Conservation (phyloP, 2,888 invertebrate species). For the Cantharis flavilabris region DNA sequence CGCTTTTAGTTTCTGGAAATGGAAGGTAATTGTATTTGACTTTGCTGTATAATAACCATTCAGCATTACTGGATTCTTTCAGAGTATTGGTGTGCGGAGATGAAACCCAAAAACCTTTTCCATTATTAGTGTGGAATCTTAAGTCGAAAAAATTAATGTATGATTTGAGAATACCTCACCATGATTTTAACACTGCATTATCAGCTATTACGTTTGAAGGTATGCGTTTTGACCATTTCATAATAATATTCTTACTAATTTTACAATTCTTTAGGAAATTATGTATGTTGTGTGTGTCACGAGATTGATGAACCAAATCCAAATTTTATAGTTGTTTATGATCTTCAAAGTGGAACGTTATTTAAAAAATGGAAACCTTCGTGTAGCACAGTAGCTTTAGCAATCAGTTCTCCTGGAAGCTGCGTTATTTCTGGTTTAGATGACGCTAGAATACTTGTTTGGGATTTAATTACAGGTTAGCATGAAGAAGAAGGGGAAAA, state of each 20-base stretch:
- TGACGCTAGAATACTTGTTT: constrained; percentile 80
- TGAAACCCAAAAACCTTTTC: constrained; percentile 91
- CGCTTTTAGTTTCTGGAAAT: constrained; percentile 84
- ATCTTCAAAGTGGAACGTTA: constrained; percentile 85
- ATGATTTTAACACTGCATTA: constrained; percentile 83
- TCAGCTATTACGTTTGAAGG: constrained; percentile 87
- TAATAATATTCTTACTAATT: neutral
- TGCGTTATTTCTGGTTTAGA: constrained; percentile 84
- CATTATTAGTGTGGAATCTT: constrained; percentile 86
- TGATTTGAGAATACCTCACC: constrained; percentile 85
- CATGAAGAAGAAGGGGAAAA: neutral
- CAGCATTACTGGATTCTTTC: constrained; percentile 33
- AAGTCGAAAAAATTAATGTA: constrained; percentile 82
- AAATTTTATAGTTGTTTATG: constrained; percentile 89
- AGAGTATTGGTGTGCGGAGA: constrained; percentile 88
- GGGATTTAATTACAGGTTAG: constrained; percentile 82
- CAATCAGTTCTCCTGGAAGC: constrained; percentile 81
- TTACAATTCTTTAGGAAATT: constrained; percentile 59
- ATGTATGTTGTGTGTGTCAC: constrained; percentile 72
- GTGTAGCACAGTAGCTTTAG: constrained; percentile 81
- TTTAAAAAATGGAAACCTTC: constrained; percentile 93
- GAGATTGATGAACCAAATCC: constrained; percentile 78
- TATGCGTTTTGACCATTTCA: constrained; percentile 21
- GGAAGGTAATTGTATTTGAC: constrained; percentile 64
- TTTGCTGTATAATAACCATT: neutral